Conservation (phyloP, 2,888 invertebrate species). For the Aphidius colemani region DNA sequence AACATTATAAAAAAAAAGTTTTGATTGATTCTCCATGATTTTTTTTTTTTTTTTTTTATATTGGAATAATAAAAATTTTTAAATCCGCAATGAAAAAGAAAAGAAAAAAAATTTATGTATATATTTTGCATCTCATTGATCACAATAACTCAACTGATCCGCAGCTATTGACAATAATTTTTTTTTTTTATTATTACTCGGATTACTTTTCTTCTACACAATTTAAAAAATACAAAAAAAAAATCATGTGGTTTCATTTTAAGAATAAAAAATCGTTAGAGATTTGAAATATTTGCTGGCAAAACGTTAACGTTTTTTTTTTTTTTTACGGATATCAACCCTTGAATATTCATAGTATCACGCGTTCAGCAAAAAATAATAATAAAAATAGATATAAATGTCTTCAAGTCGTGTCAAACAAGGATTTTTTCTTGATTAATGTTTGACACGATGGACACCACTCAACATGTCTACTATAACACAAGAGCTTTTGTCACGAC, state of each 20-base stretch:
- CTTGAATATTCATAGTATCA: no score
- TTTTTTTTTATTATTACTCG: neutral
- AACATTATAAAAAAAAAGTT: neutral
- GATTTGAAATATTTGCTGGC: neutral
- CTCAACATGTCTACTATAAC: slow-evolving; percentile 30
- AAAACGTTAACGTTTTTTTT: no score
- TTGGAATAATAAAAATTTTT: neutral
- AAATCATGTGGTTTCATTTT: no score
- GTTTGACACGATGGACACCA: slow-evolving; percentile 40
- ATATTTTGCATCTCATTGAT: slow-evolving; percentile 42
- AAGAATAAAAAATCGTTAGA: slow-evolving; percentile 1
- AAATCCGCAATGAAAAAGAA: slow-evolving; percentile 16
- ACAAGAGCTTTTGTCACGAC: no score
- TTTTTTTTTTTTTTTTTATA: no score
- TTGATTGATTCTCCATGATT: slow-evolving; percentile 24
- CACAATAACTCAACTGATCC: no score
- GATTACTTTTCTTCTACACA: neutral
- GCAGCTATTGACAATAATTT: neutral
- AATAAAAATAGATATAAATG: no score
- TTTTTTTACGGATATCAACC: neutral
- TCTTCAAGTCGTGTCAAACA: no score
- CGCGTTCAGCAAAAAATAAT: no score
- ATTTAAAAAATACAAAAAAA: neutral
- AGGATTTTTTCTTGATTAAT: slow-evolving; percentile 39
- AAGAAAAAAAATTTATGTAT: neutral